Conservation (phyloP, 2,113 vertebrate species). For the Ibidorhyncha struthersii region DNA sequence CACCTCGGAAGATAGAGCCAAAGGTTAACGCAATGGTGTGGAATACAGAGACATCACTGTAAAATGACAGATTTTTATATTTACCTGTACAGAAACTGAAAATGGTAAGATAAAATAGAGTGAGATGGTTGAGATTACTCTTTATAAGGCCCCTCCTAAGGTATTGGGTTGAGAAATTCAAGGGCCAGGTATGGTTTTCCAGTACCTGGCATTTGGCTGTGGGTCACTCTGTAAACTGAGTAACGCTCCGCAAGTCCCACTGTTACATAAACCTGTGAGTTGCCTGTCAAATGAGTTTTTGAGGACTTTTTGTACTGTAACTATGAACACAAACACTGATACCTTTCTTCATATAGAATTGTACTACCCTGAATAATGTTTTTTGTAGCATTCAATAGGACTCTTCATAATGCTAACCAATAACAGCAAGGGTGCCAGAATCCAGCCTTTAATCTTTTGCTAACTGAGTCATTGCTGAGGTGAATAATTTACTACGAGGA, state of each 20-base stretch:
- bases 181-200: background rate
- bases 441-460: background rate
- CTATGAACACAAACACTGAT: background rate
- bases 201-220: background rate
- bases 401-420: background rate
- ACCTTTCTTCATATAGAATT: background rate
- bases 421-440: background rate
- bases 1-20: background rate
- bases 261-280: background rate
- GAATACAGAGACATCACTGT: background rate
- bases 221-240: background rate
- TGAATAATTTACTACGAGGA: background rate
- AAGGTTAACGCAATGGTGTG: background rate
- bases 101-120: background rate
- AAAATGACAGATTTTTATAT: background rate
- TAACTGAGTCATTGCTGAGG: constrained; percentile 11
- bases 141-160: background rate
- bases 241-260: background rate
- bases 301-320: background rate
- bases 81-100: background rate
- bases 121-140: background rate
- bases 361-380: background rate
- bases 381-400: background rate
- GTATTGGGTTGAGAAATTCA: background rate
- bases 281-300: background rate